Percentiles rank a stretch among this genome's conserved stretches.
Conservation (phyloP, 2,113 vertebrate genomes). For the Cricetomys ansorgei region DNA sequence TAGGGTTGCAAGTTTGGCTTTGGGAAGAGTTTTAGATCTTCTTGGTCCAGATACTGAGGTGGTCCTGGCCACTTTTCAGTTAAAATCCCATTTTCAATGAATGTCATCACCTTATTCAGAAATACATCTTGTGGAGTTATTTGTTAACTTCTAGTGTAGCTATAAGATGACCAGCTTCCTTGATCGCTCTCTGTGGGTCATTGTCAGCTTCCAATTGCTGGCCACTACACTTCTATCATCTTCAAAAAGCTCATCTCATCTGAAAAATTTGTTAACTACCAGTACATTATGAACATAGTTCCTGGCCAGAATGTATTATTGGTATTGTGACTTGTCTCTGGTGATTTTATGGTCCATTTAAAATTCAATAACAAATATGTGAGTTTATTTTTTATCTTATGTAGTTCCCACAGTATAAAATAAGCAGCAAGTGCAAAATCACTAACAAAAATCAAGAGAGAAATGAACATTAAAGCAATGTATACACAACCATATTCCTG, state of each 20-base stretch:
- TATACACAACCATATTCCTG: not conserved
- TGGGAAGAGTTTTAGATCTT: not conserved
- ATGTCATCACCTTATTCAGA: not conserved
- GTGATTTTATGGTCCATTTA: not conserved
- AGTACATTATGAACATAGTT: accelerated
- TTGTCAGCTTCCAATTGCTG: too few species aligned
- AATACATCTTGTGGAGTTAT: not conserved
- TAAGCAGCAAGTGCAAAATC: not conserved
- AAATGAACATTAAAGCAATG: not conserved
- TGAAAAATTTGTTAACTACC: not conserved
- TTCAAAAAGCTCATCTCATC: not conserved
- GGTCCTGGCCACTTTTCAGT: not conserved
- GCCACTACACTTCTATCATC: too few species aligned
- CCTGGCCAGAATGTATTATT: not conserved
- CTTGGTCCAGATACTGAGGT: not conserved
- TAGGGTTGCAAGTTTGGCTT: not conserved
- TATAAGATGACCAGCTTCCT: not conserved
- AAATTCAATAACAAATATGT: not conserved
- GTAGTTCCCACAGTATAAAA: not conserved
- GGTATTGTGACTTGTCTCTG: not conserved
- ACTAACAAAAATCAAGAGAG: not conserved
- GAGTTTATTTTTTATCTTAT: not conserved
- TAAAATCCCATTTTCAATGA: not conserved
- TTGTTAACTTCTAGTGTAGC: not conserved
- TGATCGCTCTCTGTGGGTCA: not conserved